Percentiles rank a stretch among this genome's conserved stretches.
phyloP scores from a whole-genome alignment of 1,140 invertebrate genomes.

The Phocides pigmalion region DNA sequence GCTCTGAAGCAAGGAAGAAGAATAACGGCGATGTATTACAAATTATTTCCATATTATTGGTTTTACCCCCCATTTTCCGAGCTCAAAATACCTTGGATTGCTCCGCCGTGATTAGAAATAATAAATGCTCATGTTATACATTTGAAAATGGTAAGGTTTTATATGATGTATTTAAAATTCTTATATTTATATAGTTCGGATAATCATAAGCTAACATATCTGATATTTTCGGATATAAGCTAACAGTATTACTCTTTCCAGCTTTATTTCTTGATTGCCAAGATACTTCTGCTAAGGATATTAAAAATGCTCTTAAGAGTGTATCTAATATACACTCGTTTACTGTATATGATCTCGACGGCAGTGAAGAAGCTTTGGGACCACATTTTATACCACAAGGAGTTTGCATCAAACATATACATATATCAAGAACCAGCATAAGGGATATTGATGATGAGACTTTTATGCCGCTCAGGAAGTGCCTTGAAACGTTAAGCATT shows the following conservation, averaged over 20 bases:
- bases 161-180: conserved; percentile 34
- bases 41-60: conserved; percentile 74
- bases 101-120: conserved; percentile 62
- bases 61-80: conserved; percentile 71
- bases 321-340: conserved; percentile 67
- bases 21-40: conserved; percentile 63
- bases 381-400: conserved; percentile 82
- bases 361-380: conserved; percentile 72
- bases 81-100: conserved; percentile 79
- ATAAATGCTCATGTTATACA: conserved; percentile 76
- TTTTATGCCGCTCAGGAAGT: conserved; percentile 88
- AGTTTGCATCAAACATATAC: conserved; percentile 90
- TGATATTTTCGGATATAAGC: no score
- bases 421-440: conserved; percentile 92
- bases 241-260: conserved; percentile 48
- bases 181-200: no score
- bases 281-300: conserved; percentile 64
- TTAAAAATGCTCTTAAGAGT: conserved; percentile 73
- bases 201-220: no score
- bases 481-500: conserved; percentile 91
- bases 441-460: conserved; percentile 90
- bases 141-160: conserved; percentile 71
- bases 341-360: conserved; percentile 71
- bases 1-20: conserved; percentile 61
- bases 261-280: conserved; percentile 76